Percentiles rank a stretch among this genome's conserved stretches.
phyloP scores from a whole-genome alignment of 1,140 invertebrate genomes.

The Cyclargus thomasi region DNA sequence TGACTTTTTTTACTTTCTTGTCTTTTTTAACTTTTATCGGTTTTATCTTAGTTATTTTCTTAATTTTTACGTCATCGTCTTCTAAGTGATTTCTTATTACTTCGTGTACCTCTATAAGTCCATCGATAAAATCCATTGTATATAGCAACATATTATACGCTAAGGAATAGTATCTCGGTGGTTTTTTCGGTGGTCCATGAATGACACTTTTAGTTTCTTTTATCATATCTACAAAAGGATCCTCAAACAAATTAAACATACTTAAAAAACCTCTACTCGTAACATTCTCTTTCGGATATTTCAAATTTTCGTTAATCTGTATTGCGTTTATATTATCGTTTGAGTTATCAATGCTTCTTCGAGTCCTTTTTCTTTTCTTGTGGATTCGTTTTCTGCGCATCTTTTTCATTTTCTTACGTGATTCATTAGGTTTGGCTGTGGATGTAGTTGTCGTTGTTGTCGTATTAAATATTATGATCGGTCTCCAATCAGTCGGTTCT shows the following conservation, averaged over 20 bases:
- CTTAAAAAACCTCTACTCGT: conserved; percentile 32
- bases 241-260: conserved; percentile 32
- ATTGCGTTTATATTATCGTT: conserved; percentile 13
- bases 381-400: conserved; percentile 30
- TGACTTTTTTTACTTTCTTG: conserved; percentile 32
- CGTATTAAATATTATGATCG: conserved; percentile 39
- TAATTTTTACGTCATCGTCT: conserved; percentile 25
- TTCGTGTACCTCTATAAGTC: conserved; percentile 41
- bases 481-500: conserved; percentile 54
- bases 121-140: conserved; percentile 48
- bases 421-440: conserved; percentile 22
- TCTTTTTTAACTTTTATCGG: conserved; percentile 27
- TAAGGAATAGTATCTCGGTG: conserved; percentile 43
- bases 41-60: conserved; percentile 28
- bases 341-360: conserved; percentile 33
- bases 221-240: conserved; percentile 35
- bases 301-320: conserved; percentile 4
- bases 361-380: conserved; percentile 37
- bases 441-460: conserved; percentile 19
- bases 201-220: conserved; percentile 40
- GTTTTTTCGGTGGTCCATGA: conserved; percentile 36
- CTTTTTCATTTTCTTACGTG: conserved; percentile 16
- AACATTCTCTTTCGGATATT: neutral
- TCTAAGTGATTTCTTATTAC: conserved; percentile 36
- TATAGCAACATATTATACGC: conserved; percentile 51